Percentiles rank a stretch among this genome's conserved stretches.
Evolutionary conservation across 2,113 vertebrate genomes (phyloP).

Genomic region (Chrysemys picta): DNA sequence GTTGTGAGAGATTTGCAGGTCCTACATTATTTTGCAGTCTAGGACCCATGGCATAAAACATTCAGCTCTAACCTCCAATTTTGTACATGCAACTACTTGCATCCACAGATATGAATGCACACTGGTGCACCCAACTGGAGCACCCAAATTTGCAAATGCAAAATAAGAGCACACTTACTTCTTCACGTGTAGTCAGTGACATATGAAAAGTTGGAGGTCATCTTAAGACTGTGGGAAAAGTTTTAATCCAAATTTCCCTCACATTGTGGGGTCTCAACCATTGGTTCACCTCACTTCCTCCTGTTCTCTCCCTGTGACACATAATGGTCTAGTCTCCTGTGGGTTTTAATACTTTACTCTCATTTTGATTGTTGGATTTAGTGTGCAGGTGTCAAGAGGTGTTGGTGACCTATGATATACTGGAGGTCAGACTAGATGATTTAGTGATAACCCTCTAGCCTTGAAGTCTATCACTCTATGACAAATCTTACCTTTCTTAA

Average conservation of each 20-base stretch:
- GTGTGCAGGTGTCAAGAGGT: neutral
- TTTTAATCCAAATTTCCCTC: neutral
- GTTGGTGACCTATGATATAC: neutral
- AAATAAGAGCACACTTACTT: neutral
- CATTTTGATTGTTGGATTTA: neutral
- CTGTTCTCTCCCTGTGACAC: neutral
- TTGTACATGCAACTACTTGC: neutral
- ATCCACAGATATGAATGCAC: accelerated
- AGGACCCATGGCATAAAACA: accelerated
- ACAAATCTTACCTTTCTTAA: neutral
- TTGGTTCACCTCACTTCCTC: neutral
- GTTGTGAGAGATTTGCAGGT: neutral
- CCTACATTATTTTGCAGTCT: neutral
- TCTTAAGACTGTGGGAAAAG: neutral
- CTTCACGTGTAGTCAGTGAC: neutral
- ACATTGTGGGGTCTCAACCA: neutral
- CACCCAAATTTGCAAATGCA: neutral
- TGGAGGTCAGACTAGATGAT: neutral
- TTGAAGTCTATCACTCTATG: neutral
- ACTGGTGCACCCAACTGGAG: neutral
- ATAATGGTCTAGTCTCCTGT: neutral
- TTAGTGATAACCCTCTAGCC: neutral
- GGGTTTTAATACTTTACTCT: neutral
- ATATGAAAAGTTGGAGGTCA: neutral
- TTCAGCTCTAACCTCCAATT: neutral